These are phyloP conservation scores for Phocoena sinus DNA, from an alignment of 2,113 vertebrate genomes.

Conservation along the genomic window DNA sequence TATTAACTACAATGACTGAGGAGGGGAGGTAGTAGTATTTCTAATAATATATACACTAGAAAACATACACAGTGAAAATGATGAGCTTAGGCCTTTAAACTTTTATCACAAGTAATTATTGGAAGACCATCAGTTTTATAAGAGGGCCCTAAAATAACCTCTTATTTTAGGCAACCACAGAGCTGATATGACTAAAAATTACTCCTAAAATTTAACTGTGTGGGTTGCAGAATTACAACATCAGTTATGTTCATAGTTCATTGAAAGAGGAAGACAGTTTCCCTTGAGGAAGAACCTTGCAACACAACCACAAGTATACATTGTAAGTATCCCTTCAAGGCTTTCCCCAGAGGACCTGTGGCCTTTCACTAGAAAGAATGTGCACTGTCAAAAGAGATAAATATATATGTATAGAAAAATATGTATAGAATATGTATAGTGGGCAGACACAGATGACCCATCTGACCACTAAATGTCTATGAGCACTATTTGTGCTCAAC, in stretches of 20 bases:
- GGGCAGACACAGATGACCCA: background rate
- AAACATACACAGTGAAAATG: background rate
- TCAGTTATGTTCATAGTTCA: background rate
- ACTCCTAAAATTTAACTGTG: background rate
- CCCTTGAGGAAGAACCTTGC: no score
- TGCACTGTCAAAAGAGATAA: no score
- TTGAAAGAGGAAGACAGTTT: no score
- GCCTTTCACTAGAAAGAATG: no score
- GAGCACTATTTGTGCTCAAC: background rate
- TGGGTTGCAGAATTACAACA: background rate
- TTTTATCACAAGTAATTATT: background rate
- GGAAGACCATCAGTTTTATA: background rate
- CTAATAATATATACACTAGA: background rate
- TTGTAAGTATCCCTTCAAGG: no score
- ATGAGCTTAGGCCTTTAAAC: background rate
- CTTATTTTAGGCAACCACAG: background rate
- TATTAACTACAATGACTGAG: background rate
- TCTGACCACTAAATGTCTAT: background rate
- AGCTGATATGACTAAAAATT: background rate
- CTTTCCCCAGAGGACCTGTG: no score
- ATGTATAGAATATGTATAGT: no score
- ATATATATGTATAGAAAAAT: no score
- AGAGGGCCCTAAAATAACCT: background rate
- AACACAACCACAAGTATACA: no score
- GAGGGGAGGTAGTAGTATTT: background rate